Evolutionary conservation across 2,888 invertebrate genomes (phyloP).

Genomic region (Rhyacophila evoluta): DNA sequence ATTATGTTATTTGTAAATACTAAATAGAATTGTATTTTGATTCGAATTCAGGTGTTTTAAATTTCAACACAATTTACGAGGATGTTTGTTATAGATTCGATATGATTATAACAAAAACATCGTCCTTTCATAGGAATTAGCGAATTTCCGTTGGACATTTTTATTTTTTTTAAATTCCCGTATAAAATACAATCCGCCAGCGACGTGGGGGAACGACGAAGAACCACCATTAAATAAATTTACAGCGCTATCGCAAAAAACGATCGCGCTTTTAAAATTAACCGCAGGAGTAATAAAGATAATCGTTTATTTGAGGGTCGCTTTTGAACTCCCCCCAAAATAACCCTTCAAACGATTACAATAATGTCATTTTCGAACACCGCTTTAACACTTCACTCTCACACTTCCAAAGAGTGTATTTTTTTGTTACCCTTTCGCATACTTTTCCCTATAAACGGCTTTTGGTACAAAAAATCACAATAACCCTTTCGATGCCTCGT

Average conservation of each 20-base stretch:
- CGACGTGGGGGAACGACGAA: neutral
- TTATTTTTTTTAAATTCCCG: neutral
- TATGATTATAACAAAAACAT: no score
- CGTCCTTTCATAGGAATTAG: no score
- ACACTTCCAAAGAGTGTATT: neutral
- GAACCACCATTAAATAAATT: neutral
- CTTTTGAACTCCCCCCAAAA: slow-evolving; percentile 5
- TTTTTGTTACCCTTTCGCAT: slow-evolving; percentile 3
- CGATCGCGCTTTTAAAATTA: slow-evolving; percentile 18
- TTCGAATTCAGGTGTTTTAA: no score
- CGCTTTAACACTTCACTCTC: neutral
- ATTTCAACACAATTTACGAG: no score
- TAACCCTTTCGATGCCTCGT: neutral
- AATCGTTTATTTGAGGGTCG: slow-evolving; percentile 19
- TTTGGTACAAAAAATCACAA: slow-evolving; percentile 1
- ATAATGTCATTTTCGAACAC: slow-evolving; percentile 21
- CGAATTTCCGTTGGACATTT: no score
- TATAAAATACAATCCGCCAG: neutral
- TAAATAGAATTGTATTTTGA: no score
- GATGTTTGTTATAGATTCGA: no score
- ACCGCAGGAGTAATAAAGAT: slow-evolving; percentile 24
- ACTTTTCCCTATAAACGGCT: slow-evolving; percentile 10
- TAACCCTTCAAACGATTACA: slow-evolving; percentile 18
- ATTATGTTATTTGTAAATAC: no score
- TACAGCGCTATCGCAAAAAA: neutral